Percentiles rank a stretch among this genome's conserved stretches.
These are phyloP conservation scores for Plebejus anna DNA, from an alignment of 2,888 invertebrate species.

Conservation along the genomic window DNA sequence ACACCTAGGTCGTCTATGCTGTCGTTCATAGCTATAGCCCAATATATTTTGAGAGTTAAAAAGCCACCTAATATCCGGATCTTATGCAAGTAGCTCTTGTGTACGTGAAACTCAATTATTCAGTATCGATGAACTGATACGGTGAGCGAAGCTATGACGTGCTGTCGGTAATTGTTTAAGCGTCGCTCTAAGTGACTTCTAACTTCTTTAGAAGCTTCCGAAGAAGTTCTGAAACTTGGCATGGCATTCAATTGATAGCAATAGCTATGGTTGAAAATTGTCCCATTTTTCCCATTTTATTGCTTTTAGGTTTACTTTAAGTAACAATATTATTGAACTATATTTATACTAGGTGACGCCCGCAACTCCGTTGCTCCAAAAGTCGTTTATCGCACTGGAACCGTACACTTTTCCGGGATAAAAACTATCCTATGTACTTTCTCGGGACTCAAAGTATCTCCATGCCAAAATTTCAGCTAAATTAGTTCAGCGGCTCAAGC, in stretches of 20 bases:
- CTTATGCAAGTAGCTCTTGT: background rate
- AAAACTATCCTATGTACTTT: too few species aligned
- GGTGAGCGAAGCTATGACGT: constrained; percentile 36
- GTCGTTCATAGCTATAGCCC: too few species aligned
- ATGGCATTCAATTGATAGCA: background rate
- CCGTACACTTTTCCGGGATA: too few species aligned
- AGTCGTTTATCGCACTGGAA: too few species aligned
- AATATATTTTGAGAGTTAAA: background rate
- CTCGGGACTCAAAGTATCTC: too few species aligned
- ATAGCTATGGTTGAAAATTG: background rate
- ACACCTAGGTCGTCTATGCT: too few species aligned
- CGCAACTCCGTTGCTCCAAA: too few species aligned
- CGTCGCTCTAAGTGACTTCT: constrained; percentile 1
- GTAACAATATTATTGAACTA: too few species aligned
- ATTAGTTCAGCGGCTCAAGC: too few species aligned
- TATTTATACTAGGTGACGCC: too few species aligned
- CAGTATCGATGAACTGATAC: constrained; percentile 18
- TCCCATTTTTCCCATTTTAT: background rate
- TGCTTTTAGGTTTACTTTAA: background rate
- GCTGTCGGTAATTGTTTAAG: constrained; percentile 14
- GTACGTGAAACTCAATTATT: constrained; percentile 6
- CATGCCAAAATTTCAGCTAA: too few species aligned
- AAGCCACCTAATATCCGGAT: background rate
- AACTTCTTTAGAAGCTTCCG: constrained; percentile 1
- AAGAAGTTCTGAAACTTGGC: background rate